These are phyloP conservation scores for Sylvicapra grimmia DNA, from an alignment of 2,113 vertebrate species.

Conservation along the genomic window DNA sequence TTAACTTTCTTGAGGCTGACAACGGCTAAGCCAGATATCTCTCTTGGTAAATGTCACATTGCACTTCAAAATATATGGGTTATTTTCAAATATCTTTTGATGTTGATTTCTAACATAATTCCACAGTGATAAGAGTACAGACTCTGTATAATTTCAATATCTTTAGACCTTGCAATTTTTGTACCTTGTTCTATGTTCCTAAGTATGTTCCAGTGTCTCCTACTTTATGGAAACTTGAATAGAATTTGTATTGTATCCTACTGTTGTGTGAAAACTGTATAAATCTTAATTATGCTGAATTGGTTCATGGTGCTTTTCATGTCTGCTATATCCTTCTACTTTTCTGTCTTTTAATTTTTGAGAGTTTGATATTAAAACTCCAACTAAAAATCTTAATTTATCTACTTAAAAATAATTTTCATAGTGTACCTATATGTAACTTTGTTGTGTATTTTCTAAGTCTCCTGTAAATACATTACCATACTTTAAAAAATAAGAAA, in stretches of 20 bases:
- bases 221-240: neutral
- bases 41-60: neutral
- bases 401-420: neutral
- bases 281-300: neutral
- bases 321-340: neutral
- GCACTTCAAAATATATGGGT: neutral
- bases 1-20: neutral
- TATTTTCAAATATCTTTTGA: neutral
- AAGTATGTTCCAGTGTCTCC: neutral
- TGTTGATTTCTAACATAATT: neutral
- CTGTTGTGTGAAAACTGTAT: neutral
- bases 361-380: neutral
- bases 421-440: neutral
- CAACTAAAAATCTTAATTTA: neutral
- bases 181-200: neutral
- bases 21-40: neutral
- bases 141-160: neutral
- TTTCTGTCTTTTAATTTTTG: neutral
- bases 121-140: neutral
- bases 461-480: neutral
- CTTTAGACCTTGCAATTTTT: neutral
- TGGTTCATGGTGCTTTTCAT: neutral
- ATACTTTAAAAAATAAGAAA: neutral
- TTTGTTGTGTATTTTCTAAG: neutral
- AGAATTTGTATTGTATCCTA: neutral